These are phyloP conservation scores for Rhynchomys soricoides DNA, from an alignment of 2,113 vertebrate species.

Conservation along the genomic window DNA sequence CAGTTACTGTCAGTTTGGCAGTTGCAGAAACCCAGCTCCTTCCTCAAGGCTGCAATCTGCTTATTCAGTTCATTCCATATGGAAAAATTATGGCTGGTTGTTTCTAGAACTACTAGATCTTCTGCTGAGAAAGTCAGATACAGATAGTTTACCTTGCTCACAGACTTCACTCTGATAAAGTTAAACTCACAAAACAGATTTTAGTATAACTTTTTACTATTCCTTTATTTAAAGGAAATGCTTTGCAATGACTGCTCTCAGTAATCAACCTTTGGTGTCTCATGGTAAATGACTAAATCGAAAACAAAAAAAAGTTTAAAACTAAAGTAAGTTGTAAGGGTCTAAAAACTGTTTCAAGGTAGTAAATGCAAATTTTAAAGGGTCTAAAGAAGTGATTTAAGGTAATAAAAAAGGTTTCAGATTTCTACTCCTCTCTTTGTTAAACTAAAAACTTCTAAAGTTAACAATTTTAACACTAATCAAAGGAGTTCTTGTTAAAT, in stretches of 20 bases:
- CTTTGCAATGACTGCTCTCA: not conserved
- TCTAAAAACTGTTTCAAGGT: not conserved
- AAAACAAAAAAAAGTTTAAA: not conserved
- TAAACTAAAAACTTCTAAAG: not conserved
- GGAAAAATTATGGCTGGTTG: not conserved
- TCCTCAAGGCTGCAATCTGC: too few relatives aligned
- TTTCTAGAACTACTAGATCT: not conserved
- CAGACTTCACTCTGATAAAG: not conserved
- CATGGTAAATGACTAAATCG: not conserved
- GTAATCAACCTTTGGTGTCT: not conserved
- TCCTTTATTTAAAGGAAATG: not conserved
- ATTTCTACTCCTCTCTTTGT: not conserved
- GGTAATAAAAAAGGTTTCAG: not conserved
- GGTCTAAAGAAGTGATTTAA: not conserved
- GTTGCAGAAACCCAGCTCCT: too few relatives aligned
- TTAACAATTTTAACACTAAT: not conserved
- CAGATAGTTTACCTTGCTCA: not conserved
- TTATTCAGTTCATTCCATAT: not conserved
- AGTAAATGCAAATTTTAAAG: not conserved
- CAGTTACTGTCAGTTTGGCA: too few relatives aligned
- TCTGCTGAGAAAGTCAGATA: not conserved
- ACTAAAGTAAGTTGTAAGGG: not conserved
- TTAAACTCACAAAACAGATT: not conserved
- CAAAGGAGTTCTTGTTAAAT: not conserved
- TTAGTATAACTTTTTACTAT: not conserved